phyloP scores from a whole-genome alignment of 92 coral and sea anemone species.

The Porites evermanni region DNA sequence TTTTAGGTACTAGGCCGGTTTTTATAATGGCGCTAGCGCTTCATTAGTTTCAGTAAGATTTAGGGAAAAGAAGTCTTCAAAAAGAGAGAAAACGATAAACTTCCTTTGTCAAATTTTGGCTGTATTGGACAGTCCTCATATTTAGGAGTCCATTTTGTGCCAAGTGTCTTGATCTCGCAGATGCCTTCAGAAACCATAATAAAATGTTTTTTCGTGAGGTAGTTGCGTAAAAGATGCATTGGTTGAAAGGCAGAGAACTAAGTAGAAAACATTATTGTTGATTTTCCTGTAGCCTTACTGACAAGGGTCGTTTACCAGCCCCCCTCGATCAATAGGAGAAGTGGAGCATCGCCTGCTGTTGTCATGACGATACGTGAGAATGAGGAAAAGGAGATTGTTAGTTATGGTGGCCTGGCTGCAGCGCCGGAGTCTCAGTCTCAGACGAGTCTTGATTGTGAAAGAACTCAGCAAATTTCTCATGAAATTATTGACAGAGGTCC shows the following conservation, averaged over 20 bases:
- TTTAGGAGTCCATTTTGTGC: too few relatives aligned
- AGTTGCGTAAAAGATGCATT: background rate
- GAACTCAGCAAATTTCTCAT: background rate
- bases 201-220: background rate
- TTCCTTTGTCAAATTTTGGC: too few relatives aligned
- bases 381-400: slow-evolving; percentile 6
- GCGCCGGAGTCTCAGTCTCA: background rate
- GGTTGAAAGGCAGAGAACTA: background rate
- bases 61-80: too few relatives aligned
- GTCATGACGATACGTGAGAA: slow-evolving; percentile 46
- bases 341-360: slow-evolving; percentile 62
- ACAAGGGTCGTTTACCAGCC: slow-evolving; percentile 46
- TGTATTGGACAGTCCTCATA: too few relatives aligned
- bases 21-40: too few relatives aligned
- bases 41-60: too few relatives aligned
- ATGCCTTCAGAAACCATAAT: too few relatives aligned
- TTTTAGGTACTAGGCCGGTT: too few relatives aligned
- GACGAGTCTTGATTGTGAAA: background rate
- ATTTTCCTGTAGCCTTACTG: slow-evolving; percentile 40
- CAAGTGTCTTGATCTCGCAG: too few relatives aligned
- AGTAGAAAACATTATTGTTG: background rate
- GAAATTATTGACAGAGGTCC: slow-evolving; percentile 29
- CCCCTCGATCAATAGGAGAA: slow-evolving; percentile 52
- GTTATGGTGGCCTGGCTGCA: slow-evolving; percentile 1
- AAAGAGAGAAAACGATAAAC: too few relatives aligned